Base-by-base conservation (phyloP, 2,797 vertebrate genomes). In the Pseudocheirus occidentalis region DNA sequence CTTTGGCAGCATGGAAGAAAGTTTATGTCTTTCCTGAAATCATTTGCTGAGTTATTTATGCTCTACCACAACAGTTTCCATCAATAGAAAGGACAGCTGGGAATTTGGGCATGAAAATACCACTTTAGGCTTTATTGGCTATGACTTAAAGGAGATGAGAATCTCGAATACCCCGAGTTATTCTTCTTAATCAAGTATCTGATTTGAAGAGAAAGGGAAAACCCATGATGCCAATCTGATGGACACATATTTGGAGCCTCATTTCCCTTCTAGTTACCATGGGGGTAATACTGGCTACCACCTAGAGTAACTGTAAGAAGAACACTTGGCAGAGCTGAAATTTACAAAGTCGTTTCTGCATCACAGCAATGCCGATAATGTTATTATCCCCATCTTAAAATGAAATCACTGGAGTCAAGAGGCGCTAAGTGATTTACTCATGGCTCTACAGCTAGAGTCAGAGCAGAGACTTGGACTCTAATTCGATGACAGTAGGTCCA, bases 31-130 rank as follows among this genome's bases (percentile, higher is more conserved):
- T 97, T 94, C 97, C 97, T 97, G 93, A 90, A 98, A 97, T 96
- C 96, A 96, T 93, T 98, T 97, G 97, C 97, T 95, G 96, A 98
- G 97, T 96, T 97, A 97, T 98, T 98, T 98, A 96, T 98, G 96
- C 97, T 97, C 94, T 98, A 97, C 96, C 97, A 97, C 95, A 87
- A 95, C 97, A 97, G 92, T 96, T 98, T 97, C 96, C 98, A 96
- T 98, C 97, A 98, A 58, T 90, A 95, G 92, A 97, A 94, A 96
- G 96, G 95, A 98, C 95, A 97, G 90, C 97, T 98, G 96, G 94
- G 87, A 98, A n/a, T 95, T 95, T 97, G 96, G 91, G 87, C 92
- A 97, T 81, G 93, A 94, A 96, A 97, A 95, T 21, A n/a, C 91
- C 92, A 94, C 95, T 97, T 92, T 90, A 94, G 96, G 93, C 96